Base-by-base conservation (phyloP, 2,797 vertebrate species). In the Peromyscus attwateri region DNA sequence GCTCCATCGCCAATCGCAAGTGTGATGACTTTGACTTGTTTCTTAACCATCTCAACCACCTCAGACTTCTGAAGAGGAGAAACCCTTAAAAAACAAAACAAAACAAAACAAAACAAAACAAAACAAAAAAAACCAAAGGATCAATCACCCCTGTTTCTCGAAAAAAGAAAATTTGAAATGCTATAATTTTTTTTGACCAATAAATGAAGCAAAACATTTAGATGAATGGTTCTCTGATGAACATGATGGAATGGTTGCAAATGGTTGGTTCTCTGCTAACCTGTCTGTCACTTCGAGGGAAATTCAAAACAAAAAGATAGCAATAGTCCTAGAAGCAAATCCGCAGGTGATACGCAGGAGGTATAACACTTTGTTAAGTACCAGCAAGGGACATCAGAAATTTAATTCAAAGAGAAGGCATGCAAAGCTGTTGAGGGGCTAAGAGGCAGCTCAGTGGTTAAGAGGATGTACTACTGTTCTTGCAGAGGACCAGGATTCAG, bases 11-110 rank as follows among this genome's bases (percentile, higher is more conserved):
- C 99, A 19, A 99, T 99, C 0, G 99, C 99, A 81, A 99, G 98
- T 0, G 99, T 99, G 98, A 99, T 99, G 95, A 99, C 99, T 97
- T 99, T 99, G 81, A 99, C 99, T 98, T 99, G 99, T 82, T 99
- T 99, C 98, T 99, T 99, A 64, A 99, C 99, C 99, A 99, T 99
- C 97, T 99, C 99, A 92, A 99, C 99, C 94, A 99, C 99, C 98
- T 99, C 99, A 0, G 99, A 99, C 98, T 99, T 99, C 98, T 99
- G 99, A 97, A 99, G 99, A n/a, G 99, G 99, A 91, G 99, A 99
- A 49, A 99, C 99, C 98, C 99, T 99, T 92, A 62, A 97, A 40
- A 19, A 31, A 46, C 1, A 40, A 66, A 34, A n/a, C n/a, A n/a
- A n/a, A n/a, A n/a, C n/a, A n/a, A n/a, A n/a, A n/a, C n/a, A n/a